phyloP scores from a whole-genome alignment of 1,140 invertebrate species.

The Drosophila albomicans region DNA sequence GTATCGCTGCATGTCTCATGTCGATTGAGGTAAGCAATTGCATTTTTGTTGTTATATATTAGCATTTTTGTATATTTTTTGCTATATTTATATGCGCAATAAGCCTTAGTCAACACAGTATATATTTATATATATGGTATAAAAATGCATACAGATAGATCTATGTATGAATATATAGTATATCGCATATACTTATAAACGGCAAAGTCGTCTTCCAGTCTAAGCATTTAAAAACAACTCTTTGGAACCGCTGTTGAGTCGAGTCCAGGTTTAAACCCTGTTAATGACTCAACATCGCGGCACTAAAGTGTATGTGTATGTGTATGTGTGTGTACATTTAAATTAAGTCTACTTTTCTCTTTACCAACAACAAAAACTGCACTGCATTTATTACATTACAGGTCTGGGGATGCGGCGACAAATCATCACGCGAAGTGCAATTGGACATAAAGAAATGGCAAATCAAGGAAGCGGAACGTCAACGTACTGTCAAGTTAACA shows the following conservation, averaged over 20 bases:
- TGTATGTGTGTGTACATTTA: constrained; percentile 36
- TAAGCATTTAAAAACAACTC: constrained; percentile 69
- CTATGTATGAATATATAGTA: constrained; percentile 31
- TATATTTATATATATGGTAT: constrained; percentile 65
- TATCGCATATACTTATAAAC: constrained; percentile 46
- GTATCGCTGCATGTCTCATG: constrained; percentile 88
- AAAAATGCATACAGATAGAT: constrained; percentile 64
- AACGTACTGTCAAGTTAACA: constrained; percentile 92
- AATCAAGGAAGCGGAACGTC: constrained; percentile 93
- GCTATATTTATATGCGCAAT: constrained; percentile 70
- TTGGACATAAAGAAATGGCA: constrained; percentile 96
- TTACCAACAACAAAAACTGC: constrained; percentile 72
- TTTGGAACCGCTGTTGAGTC: constrained; percentile 18
- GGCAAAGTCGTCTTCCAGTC: constrained; percentile 52
- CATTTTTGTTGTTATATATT: constrained; percentile 8
- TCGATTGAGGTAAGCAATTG: constrained; percentile 86
- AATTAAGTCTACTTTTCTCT: constrained; percentile 76
- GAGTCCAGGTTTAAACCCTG: neutral
- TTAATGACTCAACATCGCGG: constrained; percentile 4
- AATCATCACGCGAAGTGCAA: constrained; percentile 90
- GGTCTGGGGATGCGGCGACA: constrained; percentile 95
- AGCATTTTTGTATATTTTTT: constrained; percentile 53
- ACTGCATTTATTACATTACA: constrained; percentile 72
- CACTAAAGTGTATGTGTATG: constrained; percentile 3
- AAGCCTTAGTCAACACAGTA: constrained; percentile 74